Percentiles rank a stretch among this genome's conserved stretches.
These are phyloP conservation scores for Leptinotarsa tumamoca DNA, from an alignment of 2,888 invertebrate genomes.

Conservation along the genomic window DNA sequence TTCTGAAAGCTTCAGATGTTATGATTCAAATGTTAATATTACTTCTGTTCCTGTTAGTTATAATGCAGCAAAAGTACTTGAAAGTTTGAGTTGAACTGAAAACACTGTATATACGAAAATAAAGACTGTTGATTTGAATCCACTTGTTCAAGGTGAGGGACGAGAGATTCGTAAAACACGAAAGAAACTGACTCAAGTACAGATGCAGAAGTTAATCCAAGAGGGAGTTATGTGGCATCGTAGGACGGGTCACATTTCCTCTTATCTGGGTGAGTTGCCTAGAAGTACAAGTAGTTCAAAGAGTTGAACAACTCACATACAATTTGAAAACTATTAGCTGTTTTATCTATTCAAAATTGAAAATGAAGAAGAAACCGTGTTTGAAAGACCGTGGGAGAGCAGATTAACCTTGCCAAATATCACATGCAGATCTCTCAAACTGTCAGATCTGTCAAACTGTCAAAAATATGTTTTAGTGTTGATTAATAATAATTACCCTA, in stretches of 20 bases:
- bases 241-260: not conserved
- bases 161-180: not conserved
- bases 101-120: not conserved
- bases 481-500: not conserved
- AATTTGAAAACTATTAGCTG: not conserved
- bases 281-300: not conserved
- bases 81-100: not conserved
- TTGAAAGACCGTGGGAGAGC: not conserved
- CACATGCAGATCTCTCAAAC: conserved; percentile 1
- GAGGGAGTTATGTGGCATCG: not conserved
- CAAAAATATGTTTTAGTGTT: not conserved
- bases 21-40: not conserved
- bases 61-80: not conserved
- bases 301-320: conserved; percentile 4
- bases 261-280: not conserved
- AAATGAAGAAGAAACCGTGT: not conserved
- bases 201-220: not conserved
- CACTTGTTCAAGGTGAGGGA: not conserved
- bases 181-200: not conserved
- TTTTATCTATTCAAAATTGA: not conserved
- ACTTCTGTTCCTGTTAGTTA: not conserved
- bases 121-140: not conserved
- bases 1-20: no score
- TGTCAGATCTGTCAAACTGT: not conserved
- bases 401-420: not conserved